Evolutionary conservation across 2,797 vertebrate species (phyloP).

Genomic region (Syngnathus rostellatus): DNA sequence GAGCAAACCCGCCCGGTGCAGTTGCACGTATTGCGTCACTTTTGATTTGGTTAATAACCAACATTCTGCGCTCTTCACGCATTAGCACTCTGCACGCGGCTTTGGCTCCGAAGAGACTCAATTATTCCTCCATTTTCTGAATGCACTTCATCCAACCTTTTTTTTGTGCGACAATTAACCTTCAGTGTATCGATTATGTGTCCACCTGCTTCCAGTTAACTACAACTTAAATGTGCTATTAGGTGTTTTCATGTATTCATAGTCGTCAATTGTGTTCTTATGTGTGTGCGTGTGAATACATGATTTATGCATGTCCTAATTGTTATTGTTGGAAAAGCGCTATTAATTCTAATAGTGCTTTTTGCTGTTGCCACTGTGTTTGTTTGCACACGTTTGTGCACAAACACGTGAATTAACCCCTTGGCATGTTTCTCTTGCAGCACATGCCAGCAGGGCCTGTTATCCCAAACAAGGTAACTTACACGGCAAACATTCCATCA

Average conservation of each 20-base stretch:
- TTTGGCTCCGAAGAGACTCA: background rate
- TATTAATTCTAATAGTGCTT: slow-evolving; percentile 42
- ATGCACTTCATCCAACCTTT: background rate
- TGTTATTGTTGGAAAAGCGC: slow-evolving; percentile 46
- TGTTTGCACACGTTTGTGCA: slow-evolving; percentile 41
- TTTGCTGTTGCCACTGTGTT: slow-evolving; percentile 49
- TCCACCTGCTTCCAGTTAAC: background rate
- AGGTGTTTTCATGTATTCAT: slow-evolving; percentile 26
- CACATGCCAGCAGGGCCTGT: slow-evolving; percentile 69
- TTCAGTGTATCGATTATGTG: background rate
- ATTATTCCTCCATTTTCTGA: background rate
- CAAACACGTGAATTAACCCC: slow-evolving; percentile 67
- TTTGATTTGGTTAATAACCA: background rate
- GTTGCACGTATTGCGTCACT: background rate
- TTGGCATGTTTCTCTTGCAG: slow-evolving; percentile 73
- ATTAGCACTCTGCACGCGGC: background rate
- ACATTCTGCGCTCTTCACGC: background rate
- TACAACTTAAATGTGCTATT: background rate
- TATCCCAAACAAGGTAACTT: slow-evolving; percentile 77
- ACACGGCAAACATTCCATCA: slow-evolving; percentile 41
- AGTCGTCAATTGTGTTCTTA: slow-evolving; percentile 20
- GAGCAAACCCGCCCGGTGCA: too few species aligned
- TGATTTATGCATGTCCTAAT: slow-evolving; percentile 47
- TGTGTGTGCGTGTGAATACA: slow-evolving; percentile 43
- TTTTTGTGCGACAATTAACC: background rate